Evolutionary conservation across 2,113 vertebrate genomes (phyloP).

Genomic region (Phyllostomus discolor): DNA sequence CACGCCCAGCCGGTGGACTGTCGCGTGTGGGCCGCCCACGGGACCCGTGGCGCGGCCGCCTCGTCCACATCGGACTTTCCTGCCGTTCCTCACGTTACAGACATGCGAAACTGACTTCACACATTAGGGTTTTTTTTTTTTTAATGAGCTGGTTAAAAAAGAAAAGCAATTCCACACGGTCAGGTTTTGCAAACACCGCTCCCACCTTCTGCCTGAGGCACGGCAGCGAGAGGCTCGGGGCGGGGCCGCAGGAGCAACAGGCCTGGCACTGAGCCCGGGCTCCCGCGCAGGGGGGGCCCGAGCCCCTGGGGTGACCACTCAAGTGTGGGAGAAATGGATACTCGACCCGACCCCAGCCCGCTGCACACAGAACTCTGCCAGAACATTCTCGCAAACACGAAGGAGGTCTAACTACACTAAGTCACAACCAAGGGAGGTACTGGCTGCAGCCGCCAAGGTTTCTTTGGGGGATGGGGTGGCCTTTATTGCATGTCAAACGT

Average conservation of each 20-base stretch:
- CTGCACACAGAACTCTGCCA: constrained; percentile 79
- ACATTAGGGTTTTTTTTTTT: constrained; percentile 42
- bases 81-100: constrained; percentile 64
- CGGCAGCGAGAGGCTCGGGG: constrained; percentile 70
- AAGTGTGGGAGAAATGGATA: constrained; percentile 56
- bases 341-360: constrained; percentile 60
- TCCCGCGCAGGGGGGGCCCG: constrained; percentile 76
- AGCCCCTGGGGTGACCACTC: constrained; percentile 82
- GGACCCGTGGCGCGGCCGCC: constrained; percentile 61
- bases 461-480: constrained; percentile 73
- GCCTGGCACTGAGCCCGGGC: constrained; percentile 66
- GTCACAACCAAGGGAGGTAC: constrained; percentile 80
- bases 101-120: constrained; percentile 69
- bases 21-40: constrained; percentile 62
- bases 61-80: constrained; percentile 60
- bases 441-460: constrained; percentile 86
- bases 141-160: constrained; percentile 63
- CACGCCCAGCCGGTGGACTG: constrained; percentile 62
- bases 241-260: constrained; percentile 66
- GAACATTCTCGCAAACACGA: constrained; percentile 84
- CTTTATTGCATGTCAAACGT: constrained; percentile 62
- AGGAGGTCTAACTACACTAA: constrained; percentile 78
- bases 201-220: constrained; percentile 73
- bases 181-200: constrained; percentile 73
- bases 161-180: constrained; percentile 53